Conservation (phyloP, 2,113 vertebrate species). For the Agapornis roseicollis region DNA sequence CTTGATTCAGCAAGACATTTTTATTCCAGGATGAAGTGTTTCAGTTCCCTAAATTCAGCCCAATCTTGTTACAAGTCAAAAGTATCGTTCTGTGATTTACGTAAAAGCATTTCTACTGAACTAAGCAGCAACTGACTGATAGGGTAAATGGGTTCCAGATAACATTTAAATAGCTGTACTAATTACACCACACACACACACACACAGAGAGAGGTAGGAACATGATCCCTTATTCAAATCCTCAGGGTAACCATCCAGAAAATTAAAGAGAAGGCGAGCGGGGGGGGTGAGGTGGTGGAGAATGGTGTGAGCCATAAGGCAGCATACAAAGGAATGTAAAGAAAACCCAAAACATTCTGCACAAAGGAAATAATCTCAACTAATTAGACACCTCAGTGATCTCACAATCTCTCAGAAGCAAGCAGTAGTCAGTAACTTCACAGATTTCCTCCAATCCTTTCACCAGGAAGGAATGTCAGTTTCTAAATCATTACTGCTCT, state of each 20-base stretch:
- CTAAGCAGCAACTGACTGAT: conserved; percentile 45
- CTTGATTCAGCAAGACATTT: conserved; percentile 48
- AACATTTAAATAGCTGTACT: conserved; percentile 48
- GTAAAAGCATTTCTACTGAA: conserved; percentile 52
- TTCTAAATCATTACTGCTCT: conserved; percentile 73
- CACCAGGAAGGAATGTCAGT: conserved; percentile 64
- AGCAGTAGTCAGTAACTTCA: conserved; percentile 69
- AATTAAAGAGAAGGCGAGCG: background rate
- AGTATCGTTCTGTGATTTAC: conserved; percentile 35
- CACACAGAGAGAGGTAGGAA: background rate
- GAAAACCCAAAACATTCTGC: background rate
- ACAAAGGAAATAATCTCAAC: conserved; percentile 35
- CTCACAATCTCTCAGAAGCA: conserved; percentile 29
- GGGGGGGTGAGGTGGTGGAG: too few relatives aligned
- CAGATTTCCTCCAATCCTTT: conserved; percentile 64
- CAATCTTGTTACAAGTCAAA: conserved; percentile 10
- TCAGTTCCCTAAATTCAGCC: conserved; percentile 34
- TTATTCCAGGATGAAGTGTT: conserved; percentile 28
- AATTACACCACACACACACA: conserved; percentile 39
- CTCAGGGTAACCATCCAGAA: conserved; percentile 34
- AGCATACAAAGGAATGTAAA: background rate
- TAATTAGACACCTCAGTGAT: conserved; percentile 61
- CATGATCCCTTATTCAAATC: conserved; percentile 19
- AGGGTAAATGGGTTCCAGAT: conserved; percentile 32
- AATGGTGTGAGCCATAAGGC: background rate